Evolutionary conservation across 2,113 vertebrate species (phyloP).

Genomic region (Hippocampus guttulatus): DNA sequence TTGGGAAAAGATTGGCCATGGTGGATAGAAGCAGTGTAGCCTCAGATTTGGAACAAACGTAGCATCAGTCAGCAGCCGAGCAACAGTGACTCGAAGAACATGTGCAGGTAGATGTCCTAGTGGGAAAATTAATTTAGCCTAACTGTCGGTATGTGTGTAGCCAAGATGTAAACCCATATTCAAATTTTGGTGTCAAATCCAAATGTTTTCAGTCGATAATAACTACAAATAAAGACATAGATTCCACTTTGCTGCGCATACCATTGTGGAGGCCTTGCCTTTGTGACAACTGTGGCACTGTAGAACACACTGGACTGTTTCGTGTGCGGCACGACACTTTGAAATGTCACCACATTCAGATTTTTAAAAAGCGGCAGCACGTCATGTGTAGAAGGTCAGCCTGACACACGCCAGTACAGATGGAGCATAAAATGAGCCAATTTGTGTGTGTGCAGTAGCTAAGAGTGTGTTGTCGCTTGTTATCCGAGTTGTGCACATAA

Average conservation of each 20-base stretch:
- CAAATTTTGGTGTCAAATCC: too few relatives aligned
- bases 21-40: background rate
- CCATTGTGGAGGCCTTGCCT: background rate
- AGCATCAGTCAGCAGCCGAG: background rate
- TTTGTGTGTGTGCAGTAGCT: background rate
- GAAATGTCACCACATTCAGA: background rate
- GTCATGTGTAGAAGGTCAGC: conserved; percentile 27
- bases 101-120: background rate
- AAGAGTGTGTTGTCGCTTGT: background rate
- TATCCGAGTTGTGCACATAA: too few relatives aligned
- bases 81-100: background rate
- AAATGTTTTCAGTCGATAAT: background rate
- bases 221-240: background rate
- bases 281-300: background rate
- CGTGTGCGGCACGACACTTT: background rate
- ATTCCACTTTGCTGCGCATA: background rate
- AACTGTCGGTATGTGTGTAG: too few relatives aligned
- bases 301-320: background rate
- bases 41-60: background rate
- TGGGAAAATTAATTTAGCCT: too few relatives aligned
- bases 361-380: conserved; percentile 1
- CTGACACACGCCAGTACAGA: background rate
- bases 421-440: background rate
- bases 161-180: too few relatives aligned
- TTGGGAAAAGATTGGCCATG: background rate